Conservation (phyloP, 2,797 vertebrate genomes). For the Leucoraja ocellata region DNA sequence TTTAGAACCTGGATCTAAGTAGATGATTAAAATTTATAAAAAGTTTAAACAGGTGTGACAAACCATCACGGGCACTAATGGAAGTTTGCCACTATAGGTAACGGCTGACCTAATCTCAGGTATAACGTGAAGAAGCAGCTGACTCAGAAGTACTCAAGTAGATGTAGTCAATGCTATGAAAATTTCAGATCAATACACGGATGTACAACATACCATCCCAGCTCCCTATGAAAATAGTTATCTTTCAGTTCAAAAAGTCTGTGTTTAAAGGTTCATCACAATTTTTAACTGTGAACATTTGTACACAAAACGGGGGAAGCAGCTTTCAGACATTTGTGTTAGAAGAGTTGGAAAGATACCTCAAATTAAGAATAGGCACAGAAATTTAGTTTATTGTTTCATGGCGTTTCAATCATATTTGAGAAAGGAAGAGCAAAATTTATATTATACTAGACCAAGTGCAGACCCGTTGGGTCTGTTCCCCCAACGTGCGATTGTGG, state of each 20-base stretch:
- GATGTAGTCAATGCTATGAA: neutral
- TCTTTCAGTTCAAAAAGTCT: neutral
- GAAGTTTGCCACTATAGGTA: neutral
- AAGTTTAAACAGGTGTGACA: neutral
- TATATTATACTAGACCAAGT: neutral
- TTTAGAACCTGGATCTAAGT: neutral
- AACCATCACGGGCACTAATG: neutral
- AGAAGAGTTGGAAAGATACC: no score
- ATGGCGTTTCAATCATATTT: neutral
- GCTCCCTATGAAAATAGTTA: neutral
- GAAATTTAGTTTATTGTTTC: neutral
- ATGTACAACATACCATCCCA: neutral
- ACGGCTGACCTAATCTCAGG: neutral
- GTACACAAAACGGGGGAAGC: no score
- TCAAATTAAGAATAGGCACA: neutral
- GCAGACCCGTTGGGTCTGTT: no score
- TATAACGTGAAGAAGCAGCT: neutral
- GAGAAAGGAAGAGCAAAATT: neutral
- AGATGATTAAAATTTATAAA: neutral
- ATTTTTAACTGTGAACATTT: neutral
- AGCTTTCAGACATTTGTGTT: no score
- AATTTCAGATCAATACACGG: neutral
- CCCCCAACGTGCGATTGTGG: no score
- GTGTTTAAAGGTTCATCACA: neutral
- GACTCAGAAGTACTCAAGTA: neutral